These are phyloP conservation scores for Sebastes glaucus DNA, from an alignment of 2,797 vertebrate genomes.

Conservation along the genomic window DNA sequence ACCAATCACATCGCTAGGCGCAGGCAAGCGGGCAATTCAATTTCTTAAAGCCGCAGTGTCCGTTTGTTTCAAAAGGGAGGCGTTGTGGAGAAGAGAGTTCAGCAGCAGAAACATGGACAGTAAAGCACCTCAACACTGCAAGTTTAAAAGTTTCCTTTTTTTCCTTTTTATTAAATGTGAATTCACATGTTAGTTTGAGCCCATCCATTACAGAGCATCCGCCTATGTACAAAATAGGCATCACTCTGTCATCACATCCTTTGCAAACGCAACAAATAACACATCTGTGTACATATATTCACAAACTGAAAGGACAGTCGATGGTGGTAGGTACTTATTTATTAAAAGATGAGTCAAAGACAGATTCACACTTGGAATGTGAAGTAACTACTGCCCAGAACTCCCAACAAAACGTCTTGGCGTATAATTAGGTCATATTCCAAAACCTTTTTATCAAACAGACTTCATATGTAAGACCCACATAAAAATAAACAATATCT, in stretches of 20 bases:
- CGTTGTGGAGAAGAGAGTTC: neutral
- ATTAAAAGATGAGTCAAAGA: slow-evolving; percentile 89
- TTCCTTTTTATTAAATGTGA: slow-evolving; percentile 80
- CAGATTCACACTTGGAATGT: slow-evolving; percentile 87
- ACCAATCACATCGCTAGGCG: slow-evolving; percentile 78
- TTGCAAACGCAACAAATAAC: slow-evolving; percentile 74
- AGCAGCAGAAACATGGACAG: slow-evolving; percentile 31
- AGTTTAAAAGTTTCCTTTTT: slow-evolving; percentile 66
- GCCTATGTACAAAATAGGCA: slow-evolving; percentile 78
- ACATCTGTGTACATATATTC: slow-evolving; percentile 80
- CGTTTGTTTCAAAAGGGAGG: slow-evolving; percentile 9
- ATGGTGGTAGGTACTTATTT: slow-evolving; percentile 88
- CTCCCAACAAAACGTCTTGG: slow-evolving; percentile 79
- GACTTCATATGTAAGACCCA: slow-evolving; percentile 87
- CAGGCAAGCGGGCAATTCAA: slow-evolving; percentile 81
- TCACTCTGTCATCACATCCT: slow-evolving; percentile 76
- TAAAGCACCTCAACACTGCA: slow-evolving; percentile 63
- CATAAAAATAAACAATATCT: slow-evolving; percentile 88
- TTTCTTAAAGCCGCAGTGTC: slow-evolving; percentile 83
- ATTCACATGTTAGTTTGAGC: slow-evolving; percentile 81
- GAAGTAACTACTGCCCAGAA: slow-evolving; percentile 84
- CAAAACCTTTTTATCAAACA: slow-evolving; percentile 85
- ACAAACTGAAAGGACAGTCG: slow-evolving; percentile 84
- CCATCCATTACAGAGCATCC: slow-evolving; percentile 71
- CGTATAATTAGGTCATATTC: slow-evolving; percentile 85